Conservation (phyloP, 2,113 vertebrate species). For the Recurvirostra avosetta region DNA sequence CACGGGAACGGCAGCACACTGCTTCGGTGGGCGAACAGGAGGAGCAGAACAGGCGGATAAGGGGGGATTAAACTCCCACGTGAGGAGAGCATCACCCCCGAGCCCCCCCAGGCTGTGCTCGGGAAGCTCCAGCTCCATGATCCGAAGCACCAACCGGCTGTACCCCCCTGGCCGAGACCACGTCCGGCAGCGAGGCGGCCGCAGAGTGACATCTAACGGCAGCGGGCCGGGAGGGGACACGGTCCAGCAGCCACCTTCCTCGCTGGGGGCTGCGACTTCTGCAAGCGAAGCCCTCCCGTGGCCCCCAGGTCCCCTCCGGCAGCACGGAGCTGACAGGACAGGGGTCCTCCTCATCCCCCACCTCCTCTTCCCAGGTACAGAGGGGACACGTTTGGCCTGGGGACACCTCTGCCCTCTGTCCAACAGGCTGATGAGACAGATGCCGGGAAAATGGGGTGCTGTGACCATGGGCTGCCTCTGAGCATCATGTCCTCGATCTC, state of each 20-base stretch:
- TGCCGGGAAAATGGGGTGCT: neutral
- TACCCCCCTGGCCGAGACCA: neutral
- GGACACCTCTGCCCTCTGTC: neutral
- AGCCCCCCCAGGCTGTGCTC: neutral
- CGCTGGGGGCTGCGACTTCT: neutral
- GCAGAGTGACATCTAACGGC: slow-evolving; percentile 23
- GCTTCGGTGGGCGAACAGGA: rapidly evolving
- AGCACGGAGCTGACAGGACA: neutral
- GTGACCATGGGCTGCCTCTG: rapidly evolving
- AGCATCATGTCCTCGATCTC: rapidly evolving
- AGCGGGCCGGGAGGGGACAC: rapidly evolving
- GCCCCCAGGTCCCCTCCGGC: neutral
- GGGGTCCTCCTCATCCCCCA: neutral
- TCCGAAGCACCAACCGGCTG: rapidly evolving
- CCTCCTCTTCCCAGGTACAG: neutral
- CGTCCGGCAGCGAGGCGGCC: neutral
- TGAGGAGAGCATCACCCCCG: neutral
- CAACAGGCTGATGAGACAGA: neutral
- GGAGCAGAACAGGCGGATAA: neutral
- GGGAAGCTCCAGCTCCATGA: rapidly evolving
- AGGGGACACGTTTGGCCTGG: neutral
- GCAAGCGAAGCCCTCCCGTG: rapidly evolving
- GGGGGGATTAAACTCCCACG: neutral
- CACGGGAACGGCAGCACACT: rapidly evolving
- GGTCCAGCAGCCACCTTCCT: neutral